These are phyloP conservation scores for Brienomyrus brachyistius DNA, from an alignment of 2,113 vertebrate species.

Conservation along the genomic window DNA sequence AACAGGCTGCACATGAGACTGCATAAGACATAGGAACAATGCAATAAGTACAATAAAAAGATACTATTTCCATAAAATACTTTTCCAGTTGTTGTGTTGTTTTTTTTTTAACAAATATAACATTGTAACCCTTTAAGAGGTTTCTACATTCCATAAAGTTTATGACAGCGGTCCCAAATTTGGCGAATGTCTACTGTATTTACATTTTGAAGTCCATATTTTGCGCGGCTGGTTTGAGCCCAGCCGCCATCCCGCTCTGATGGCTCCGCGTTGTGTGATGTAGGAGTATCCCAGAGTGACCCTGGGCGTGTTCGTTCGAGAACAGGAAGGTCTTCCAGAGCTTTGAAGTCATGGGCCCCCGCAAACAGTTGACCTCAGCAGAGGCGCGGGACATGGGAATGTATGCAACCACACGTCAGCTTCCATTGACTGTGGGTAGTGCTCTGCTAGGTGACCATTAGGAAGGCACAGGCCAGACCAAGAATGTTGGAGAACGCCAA, in stretches of 20 bases:
- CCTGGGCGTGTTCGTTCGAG: constrained; percentile 86
- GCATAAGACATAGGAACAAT: neutral
- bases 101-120: neutral
- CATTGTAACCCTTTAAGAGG: neutral
- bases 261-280: constrained; percentile 36
- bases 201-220: neutral
- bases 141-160: constrained; percentile 15
- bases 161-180: neutral
- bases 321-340: constrained; percentile 69
- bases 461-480: neutral
- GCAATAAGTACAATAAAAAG: neutral
- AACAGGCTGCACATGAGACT: neutral
- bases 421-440: neutral
- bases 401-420: constrained; percentile 51
- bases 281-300: constrained; percentile 79
- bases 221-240: constrained; percentile 27
- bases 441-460: neutral
- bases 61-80: neutral
- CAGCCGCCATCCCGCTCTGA: constrained; percentile 14
- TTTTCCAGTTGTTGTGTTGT: neutral
- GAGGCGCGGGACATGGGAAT: constrained; percentile 97
- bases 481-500: neutral
- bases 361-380: constrained; percentile 85
- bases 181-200: neutral
- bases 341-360: constrained; percentile 90